phyloP scores from a whole-genome alignment of 2,888 invertebrate genomes.

The Cybosia mesomella region DNA sequence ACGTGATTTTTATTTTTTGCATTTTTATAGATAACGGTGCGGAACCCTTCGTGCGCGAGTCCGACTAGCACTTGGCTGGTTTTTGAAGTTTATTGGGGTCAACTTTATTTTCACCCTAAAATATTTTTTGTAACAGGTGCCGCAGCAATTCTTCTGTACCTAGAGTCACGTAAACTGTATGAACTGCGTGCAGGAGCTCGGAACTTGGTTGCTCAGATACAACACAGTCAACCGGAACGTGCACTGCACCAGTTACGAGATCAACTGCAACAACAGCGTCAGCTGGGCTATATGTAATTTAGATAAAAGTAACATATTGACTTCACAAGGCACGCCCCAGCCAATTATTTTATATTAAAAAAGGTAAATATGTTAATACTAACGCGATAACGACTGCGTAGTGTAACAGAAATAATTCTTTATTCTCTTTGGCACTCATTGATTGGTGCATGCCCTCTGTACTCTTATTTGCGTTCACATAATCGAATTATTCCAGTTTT shows the following conservation, averaged over 20 bases:
- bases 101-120: neutral
- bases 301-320: slow-evolving; percentile 5
- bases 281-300: slow-evolving; percentile 48
- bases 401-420: too few relatives aligned
- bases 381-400: too few relatives aligned
- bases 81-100: too few relatives aligned
- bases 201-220: slow-evolving; percentile 96
- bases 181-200: slow-evolving; percentile 92
- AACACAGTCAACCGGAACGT: slow-evolving; percentile 89
- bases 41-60: too few relatives aligned
- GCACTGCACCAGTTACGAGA: slow-evolving; percentile 78
- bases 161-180: slow-evolving; percentile 91
- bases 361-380: neutral
- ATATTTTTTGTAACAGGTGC: slow-evolving; percentile 77
- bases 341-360: neutral
- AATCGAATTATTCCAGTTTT: too few relatives aligned
- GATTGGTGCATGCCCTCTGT: too few relatives aligned
- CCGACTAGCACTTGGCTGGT: too few relatives aligned
- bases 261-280: slow-evolving; percentile 78
- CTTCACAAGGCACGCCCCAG: neutral
- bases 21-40: too few relatives aligned
- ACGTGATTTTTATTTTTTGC: too few relatives aligned
- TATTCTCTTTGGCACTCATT: too few relatives aligned
- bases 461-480: too few relatives aligned
- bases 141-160: slow-evolving; percentile 90